phyloP scores from a whole-genome alignment of 2,888 invertebrate genomes.

The Rhogogaster chlorosoma region DNA sequence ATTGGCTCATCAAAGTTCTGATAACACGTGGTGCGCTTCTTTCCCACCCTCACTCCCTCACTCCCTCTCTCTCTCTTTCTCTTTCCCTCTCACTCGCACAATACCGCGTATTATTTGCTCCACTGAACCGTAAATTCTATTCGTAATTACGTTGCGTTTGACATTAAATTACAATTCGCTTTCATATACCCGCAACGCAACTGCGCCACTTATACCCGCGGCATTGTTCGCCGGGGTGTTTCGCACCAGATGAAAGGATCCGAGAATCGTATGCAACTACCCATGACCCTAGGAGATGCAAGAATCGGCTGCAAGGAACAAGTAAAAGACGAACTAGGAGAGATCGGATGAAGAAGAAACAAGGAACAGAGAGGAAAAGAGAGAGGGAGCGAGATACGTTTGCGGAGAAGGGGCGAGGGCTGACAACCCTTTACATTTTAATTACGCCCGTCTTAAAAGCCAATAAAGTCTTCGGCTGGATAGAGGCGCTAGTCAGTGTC shows the following conservation, averaged over 20 bases:
- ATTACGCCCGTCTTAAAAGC: conserved; percentile 73
- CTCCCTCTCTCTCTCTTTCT: conserved; percentile 53
- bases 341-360: not conserved
- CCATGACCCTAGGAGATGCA: not conserved
- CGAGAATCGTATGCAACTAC: not conserved
- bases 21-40: conserved; percentile 68
- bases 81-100: conserved; percentile 47
- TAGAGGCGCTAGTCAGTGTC: conserved; percentile 61
- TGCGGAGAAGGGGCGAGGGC: conserved; percentile 55
- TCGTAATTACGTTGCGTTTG: conserved; percentile 77
- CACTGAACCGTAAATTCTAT: conserved; percentile 77
- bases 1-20: conserved; percentile 72
- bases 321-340: not conserved
- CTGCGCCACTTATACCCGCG: not conserved
- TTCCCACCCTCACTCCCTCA: conserved; percentile 58
- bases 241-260: not conserved
- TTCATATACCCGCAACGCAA: conserved; percentile 2
- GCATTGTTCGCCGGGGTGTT: not conserved
- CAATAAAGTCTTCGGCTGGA: conserved; percentile 70
- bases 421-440: conserved; percentile 74
- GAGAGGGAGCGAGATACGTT: conserved; percentile 52
- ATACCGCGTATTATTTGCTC: conserved; percentile 75
- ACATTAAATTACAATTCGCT: conserved; percentile 76
- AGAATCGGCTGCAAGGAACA: not conserved
- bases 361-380: conserved; percentile 51